phyloP scores from a whole-genome alignment of 2,113 vertebrate species.

The Thamnaconus septentrionalis region DNA sequence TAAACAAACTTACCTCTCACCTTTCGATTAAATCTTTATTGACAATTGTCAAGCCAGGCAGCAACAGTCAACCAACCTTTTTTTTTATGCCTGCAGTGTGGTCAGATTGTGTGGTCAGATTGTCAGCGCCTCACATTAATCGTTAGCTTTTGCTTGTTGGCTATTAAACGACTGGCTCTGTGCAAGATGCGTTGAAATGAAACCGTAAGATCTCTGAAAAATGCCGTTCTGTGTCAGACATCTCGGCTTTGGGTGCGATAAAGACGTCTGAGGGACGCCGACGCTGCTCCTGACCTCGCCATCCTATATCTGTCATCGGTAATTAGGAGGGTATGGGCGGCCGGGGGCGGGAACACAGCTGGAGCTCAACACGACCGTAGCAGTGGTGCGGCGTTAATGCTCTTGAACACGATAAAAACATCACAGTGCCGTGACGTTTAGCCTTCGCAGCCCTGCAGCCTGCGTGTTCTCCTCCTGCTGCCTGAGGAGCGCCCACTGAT shows the following conservation, averaged over 20 bases:
- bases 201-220: slow-evolving; percentile 16
- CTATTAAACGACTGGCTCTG: slow-evolving; percentile 3
- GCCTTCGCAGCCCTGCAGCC: not conserved
- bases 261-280: slow-evolving; percentile 34
- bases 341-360: not conserved
- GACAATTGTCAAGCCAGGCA: too few relatives aligned
- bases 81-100: too few relatives aligned
- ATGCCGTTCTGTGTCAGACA: slow-evolving; percentile 30
- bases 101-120: too few relatives aligned
- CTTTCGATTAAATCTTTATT: too few relatives aligned
- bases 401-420: slow-evolving; percentile 20
- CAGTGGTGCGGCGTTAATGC: slow-evolving; percentile 20
- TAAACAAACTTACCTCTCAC: too few relatives aligned
- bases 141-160: too few relatives aligned
- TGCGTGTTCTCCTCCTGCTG: slow-evolving; percentile 11
- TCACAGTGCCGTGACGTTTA: slow-evolving; percentile 17
- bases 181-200: slow-evolving; percentile 18
- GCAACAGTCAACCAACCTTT: too few relatives aligned
- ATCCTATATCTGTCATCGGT: slow-evolving; percentile 45
- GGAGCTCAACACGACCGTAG: slow-evolving; percentile 17
- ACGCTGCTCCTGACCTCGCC: slow-evolving; percentile 32
- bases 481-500: slow-evolving; percentile 28
- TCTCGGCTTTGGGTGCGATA: slow-evolving; percentile 41
- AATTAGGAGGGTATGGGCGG: slow-evolving; percentile 39
- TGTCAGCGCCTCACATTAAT: too few relatives aligned